Evolutionary conservation across 2,888 invertebrate genomes (phyloP).

Genomic region (Nemurella pictetii): DNA sequence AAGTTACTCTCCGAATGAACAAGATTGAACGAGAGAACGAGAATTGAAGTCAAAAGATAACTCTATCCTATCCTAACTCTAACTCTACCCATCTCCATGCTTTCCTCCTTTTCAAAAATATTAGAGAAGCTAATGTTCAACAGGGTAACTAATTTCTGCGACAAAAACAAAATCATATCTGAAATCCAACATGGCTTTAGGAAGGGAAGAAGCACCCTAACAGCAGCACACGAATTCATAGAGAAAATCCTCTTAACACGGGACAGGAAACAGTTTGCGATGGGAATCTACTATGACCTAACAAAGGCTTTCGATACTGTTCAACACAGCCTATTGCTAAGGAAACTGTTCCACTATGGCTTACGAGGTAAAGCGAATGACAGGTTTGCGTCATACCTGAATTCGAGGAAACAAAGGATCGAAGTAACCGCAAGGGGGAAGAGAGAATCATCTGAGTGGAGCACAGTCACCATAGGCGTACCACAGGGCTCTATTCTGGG

Average conservation of each 20-base stretch:
- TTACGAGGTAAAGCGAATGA: conserved; percentile 20
- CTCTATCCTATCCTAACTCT: no score
- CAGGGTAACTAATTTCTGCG: conserved; percentile 14
- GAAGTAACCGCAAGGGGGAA: neutral
- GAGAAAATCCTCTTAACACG: no score
- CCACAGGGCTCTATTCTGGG: conserved; percentile 14
- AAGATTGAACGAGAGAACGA: no score
- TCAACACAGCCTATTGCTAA: conserved; percentile 24
- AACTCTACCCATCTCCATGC: conserved; percentile 35
- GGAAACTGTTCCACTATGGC: conserved; percentile 29
- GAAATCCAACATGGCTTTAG: conserved; percentile 33
- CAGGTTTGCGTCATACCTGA: conserved; percentile 31
- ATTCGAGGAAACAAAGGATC: conserved; percentile 9
- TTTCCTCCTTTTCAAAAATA: conserved; percentile 30
- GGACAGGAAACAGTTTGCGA: neutral
- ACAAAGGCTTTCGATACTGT: no score
- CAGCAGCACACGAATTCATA: no score
- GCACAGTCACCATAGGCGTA: neutral
- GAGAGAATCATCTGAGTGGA: neutral
- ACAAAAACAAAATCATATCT: neutral
- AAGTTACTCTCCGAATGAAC: no score
- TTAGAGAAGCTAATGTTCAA: conserved; percentile 30
- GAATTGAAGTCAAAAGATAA: no score
- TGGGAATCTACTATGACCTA: conserved; percentile 32
- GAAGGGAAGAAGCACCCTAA: conserved; percentile 19